Conservation (phyloP, 2,113 vertebrate genomes). For the Eonycteris spelaea region DNA sequence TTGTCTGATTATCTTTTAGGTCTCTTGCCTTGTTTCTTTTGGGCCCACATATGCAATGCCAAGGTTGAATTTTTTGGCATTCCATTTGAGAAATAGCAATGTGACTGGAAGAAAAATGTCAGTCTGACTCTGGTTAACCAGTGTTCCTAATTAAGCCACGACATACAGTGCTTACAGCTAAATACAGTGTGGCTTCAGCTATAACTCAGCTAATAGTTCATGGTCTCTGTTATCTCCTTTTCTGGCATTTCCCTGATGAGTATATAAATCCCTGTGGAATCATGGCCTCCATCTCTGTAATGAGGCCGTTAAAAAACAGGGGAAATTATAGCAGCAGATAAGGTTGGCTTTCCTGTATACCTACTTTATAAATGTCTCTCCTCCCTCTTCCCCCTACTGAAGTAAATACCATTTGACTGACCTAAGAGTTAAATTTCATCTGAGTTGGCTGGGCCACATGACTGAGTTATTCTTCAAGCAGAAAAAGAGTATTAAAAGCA, state of each 20-base stretch:
- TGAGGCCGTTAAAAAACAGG: constrained; percentile 53
- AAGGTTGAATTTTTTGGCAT: background rate
- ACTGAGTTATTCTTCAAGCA: background rate
- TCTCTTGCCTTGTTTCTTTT: background rate
- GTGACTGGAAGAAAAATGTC: background rate
- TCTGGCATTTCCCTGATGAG: constrained; percentile 52
- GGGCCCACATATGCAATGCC: fast-evolving
- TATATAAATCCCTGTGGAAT: constrained; percentile 63
- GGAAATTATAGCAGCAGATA: constrained; percentile 31
- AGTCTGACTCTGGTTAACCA: background rate
- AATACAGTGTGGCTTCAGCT: constrained; percentile 43
- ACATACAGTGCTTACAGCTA: constrained; percentile 53
- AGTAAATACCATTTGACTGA: background rate
- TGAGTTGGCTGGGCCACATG: background rate
- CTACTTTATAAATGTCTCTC: background rate
- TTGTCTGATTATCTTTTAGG: background rate
- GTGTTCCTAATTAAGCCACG: constrained; percentile 55
- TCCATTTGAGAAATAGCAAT: background rate
- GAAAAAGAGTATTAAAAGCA: background rate
- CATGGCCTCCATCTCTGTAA: constrained; percentile 54
- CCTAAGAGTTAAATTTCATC: background rate
- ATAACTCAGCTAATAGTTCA: constrained; percentile 55
- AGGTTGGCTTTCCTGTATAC: background rate
- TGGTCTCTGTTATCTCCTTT: constrained; percentile 47
- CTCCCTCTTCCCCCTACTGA: background rate